Percentiles rank a stretch among this genome's conserved stretches.
Evolutionary conservation across 2,797 vertebrate species (phyloP).

Genomic region (Thamnophis elegans): DNA sequence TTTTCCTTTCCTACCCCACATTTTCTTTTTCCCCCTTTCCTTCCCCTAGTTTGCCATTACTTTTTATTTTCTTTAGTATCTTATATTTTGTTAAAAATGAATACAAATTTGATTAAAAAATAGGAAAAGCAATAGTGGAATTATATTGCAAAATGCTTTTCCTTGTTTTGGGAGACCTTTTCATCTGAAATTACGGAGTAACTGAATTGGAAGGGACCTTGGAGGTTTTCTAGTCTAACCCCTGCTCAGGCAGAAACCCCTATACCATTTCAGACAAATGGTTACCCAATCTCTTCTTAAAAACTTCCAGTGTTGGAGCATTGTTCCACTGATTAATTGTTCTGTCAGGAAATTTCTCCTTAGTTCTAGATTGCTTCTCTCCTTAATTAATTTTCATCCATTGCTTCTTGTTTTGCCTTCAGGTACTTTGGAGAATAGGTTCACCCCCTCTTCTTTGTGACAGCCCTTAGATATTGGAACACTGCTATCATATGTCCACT

Average conservation of each 20-base stretch:
- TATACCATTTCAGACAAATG: not conserved
- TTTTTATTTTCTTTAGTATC: too few relatives aligned
- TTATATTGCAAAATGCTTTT: not conserved
- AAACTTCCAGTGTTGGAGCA: too few relatives aligned
- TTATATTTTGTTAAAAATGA: too few relatives aligned
- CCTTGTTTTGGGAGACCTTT: not conserved
- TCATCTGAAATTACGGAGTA: not conserved
- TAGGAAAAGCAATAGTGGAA: not conserved
- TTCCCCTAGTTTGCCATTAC: too few relatives aligned
- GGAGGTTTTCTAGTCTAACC: not conserved
- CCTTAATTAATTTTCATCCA: not conserved
- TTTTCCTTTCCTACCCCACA: too few relatives aligned
- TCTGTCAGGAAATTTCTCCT: not conserved
- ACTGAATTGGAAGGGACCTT: not conserved
- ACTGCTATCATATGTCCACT: not conserved
- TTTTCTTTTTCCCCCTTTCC: too few relatives aligned
- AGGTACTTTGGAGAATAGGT: not conserved
- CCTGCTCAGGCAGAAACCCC: not conserved
- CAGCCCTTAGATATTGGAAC: not conserved
- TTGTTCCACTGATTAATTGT: not conserved
- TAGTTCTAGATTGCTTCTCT: not conserved
- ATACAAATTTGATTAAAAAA: not conserved
- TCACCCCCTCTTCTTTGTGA: not conserved
- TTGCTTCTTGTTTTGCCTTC: not conserved
- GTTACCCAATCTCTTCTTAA: too few relatives aligned